phyloP scores from a whole-genome alignment of 2,888 invertebrate genomes.

The Apamea anceps region DNA sequence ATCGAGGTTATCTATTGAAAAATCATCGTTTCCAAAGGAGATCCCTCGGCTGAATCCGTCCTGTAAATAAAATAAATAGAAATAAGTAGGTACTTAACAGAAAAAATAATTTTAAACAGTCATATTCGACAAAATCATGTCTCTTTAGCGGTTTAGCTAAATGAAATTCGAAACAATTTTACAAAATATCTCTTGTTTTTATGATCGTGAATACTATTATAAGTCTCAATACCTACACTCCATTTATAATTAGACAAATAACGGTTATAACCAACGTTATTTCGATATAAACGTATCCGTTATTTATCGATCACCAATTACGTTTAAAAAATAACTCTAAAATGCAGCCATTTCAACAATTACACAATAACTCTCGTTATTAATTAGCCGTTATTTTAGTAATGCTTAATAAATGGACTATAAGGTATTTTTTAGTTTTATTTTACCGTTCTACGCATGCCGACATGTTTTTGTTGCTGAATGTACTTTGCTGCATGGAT shows the following conservation, averaged over 20 bases:
- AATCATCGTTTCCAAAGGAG: conserved; percentile 97
- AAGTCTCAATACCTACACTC: neutral
- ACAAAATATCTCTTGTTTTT: neutral
- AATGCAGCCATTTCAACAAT: neutral
- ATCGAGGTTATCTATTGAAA: conserved; percentile 98
- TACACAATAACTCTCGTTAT: neutral
- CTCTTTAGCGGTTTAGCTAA: neutral
- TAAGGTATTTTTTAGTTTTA: too few relatives aligned
- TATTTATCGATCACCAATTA: neutral
- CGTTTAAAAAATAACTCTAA: too few relatives aligned
- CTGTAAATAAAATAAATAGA: conserved; percentile 88
- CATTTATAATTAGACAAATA: neutral
- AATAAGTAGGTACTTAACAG: neutral
- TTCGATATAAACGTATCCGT: neutral
- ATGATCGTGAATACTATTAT: neutral
- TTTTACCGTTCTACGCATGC: neutral
- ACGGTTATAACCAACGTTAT: neutral
- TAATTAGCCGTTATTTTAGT: neutral
- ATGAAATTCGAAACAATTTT: neutral
- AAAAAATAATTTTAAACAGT: neutral
- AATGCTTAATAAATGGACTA: too few relatives aligned
- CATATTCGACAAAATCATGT: conserved; percentile 11
- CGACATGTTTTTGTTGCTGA: conserved; percentile 16
- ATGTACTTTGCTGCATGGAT: neutral
- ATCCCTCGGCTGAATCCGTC: conserved; percentile 97